Base-by-base conservation (phyloP, 2,113 vertebrate genomes). In the Urocynchramus pylzowi region DNA sequence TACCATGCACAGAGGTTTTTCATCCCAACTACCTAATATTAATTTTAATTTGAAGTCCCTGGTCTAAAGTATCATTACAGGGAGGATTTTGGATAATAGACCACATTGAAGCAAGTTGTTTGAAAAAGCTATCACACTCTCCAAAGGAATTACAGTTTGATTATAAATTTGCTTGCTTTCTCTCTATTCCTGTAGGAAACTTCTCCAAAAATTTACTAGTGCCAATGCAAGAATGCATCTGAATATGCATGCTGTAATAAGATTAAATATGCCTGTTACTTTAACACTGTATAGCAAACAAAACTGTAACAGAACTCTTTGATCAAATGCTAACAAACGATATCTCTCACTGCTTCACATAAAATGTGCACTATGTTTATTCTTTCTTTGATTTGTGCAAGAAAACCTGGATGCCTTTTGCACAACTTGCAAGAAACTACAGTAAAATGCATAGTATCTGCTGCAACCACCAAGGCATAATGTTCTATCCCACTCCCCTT, bases 1-100 rank as follows among this genome's bases (percentile, higher is more conserved):
- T 87, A 74, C 88, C 67, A 45, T 52, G 10, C 81, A 70, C 61
- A 83, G 60, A 84, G 76, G 52, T 24, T 73, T 92, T 96, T 93
- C 79, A 79, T 83, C 24, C 56, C 68, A 77, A 53, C 67, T 89
- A 64, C 74, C 57, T 90, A 35, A 37, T 80, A 93, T 65, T 88
- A 94, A 92, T 84, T 78, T 65, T 88, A 94, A 92, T 84, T 78
- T 96, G 87, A 97, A 97, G 56, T 89, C 92, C 79, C 28, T 95
- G 37, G 54, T 97, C 93, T 88, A 82, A 96, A 90, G 88, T 94
- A 95, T 92, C 91, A 95, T 96, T 96, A 67, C 44, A 87, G 63
- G 31, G 49, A 93, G 20, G 33, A 60, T 83, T 91, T 92, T 45
- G 86, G 73, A 50, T 60, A 26, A 79, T 15, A 94, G 57, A 63